Percentiles rank a stretch among this genome's conserved stretches.
Evolutionary conservation across 1,140 invertebrate species (phyloP).

Genomic region (Meteorus sp.): DNA sequence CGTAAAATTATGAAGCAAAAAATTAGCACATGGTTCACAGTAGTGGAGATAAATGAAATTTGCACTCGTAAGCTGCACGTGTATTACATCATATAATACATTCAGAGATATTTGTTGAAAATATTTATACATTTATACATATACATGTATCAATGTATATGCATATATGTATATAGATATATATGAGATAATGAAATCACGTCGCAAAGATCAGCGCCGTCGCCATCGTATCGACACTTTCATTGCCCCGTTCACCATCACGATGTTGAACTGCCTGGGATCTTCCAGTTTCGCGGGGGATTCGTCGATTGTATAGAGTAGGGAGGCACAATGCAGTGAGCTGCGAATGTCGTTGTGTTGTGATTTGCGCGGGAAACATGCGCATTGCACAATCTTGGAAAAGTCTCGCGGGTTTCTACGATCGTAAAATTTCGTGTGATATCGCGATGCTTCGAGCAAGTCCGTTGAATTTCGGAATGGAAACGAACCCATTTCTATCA

Average conservation of each 20-base stretch:
- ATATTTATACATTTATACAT: no score
- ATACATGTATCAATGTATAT: no score
- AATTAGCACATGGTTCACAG: no score
- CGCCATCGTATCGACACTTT: conserved; percentile 21
- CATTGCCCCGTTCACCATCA: conserved; percentile 48
- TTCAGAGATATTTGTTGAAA: no score
- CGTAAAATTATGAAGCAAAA: no score
- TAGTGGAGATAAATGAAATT: no score
- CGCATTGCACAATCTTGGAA: conserved; percentile 26
- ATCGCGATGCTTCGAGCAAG: conserved; percentile 5
- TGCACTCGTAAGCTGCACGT: no score
- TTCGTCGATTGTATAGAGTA: conserved; percentile 31
- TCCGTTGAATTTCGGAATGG: conserved; percentile 9
- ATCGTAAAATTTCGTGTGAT: neutral
- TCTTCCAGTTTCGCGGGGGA: conserved; percentile 52
- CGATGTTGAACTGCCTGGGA: conserved; percentile 54
- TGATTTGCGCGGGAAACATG: conserved; percentile 50
- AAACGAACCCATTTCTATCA: no score
- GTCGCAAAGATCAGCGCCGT: conserved; percentile 5
- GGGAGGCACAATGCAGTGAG: conserved; percentile 17
- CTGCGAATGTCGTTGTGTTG: conserved; percentile 17
- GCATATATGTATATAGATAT: no score
- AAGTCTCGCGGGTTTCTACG: no score
- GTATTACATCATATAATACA: no score
- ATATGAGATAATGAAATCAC: neutral